Conservation (phyloP, 1,140 invertebrate genomes). For the Drosophila prosaltans region DNA sequence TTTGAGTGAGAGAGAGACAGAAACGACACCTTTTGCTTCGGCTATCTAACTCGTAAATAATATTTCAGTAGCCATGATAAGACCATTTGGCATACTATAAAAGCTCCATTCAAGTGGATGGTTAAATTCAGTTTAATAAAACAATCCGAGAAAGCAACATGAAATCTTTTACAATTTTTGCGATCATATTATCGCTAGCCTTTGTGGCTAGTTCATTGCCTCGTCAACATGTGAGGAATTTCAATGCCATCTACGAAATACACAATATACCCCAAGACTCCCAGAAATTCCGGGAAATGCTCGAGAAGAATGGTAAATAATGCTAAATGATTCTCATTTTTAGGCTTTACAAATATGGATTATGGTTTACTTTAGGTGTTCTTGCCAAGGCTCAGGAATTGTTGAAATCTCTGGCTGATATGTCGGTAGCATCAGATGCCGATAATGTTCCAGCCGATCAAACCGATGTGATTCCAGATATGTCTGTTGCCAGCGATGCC, state of each 20-base stretch:
- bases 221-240: background rate
- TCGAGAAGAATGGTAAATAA: conserved; percentile 5
- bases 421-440: conserved; percentile 39
- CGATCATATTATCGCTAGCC: conserved; percentile 61
- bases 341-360: background rate
- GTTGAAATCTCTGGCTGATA: conserved; percentile 38
- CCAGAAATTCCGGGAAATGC: conserved; percentile 1
- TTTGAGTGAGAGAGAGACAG: too few relatives aligned
- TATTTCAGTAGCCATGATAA: conserved; percentile 12
- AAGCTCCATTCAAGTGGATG: conserved; percentile 30
- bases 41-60: conserved; percentile 5
- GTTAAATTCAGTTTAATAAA: conserved; percentile 31
- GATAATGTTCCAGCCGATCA: conserved; percentile 29
- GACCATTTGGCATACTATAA: conserved; percentile 45
- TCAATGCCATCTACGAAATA: conserved; percentile 36
- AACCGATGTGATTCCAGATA: conserved; percentile 39
- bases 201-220: conserved; percentile 41
- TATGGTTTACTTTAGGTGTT: background rate
- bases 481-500: conserved; percentile 31
- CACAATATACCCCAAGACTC: conserved; percentile 1
- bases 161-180: conserved; percentile 58
- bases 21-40: too few relatives aligned
- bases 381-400: conserved; percentile 9
- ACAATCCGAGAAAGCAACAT: conserved; percentile 33
- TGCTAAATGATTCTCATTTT: background rate